A percentile compares a stretch with the other conserved stretches of the same genome.
phyloP scores from a whole-genome alignment of 2,888 invertebrate species.

The Nesidiocoris tenuis region DNA sequence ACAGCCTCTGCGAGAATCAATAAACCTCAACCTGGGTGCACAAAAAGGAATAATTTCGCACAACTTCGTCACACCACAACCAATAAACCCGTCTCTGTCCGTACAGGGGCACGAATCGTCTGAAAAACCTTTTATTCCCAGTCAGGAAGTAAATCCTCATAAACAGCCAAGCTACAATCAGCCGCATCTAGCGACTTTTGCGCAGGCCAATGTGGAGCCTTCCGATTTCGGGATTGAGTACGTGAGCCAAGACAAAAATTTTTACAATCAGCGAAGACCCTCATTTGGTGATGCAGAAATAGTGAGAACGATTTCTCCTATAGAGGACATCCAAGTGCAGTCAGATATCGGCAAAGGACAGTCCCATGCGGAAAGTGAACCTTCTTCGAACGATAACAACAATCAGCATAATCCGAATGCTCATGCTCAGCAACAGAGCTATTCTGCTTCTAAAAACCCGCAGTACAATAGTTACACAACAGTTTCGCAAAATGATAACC shows the following conservation, averaged over 20 bases:
- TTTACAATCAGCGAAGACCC: not conserved
- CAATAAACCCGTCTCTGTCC: not conserved
- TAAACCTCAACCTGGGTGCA: not conserved
- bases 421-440: not conserved
- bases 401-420: not conserved
- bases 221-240: slow-evolving; percentile 8
- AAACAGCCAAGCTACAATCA: slow-evolving; percentile 7
- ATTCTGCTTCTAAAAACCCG: not conserved
- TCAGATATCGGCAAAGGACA: slow-evolving; percentile 21
- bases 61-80: slow-evolving; percentile 13
- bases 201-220: slow-evolving; percentile 6
- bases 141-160: slow-evolving; percentile 13
- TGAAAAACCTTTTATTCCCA: slow-evolving; percentile 21
- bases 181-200: slow-evolving; percentile 12
- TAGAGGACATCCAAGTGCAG: slow-evolving; percentile 66
- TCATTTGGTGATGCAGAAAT: slow-evolving; percentile 61
- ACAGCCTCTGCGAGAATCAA: not conserved
- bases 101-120: not conserved
- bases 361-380: not conserved
- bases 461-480: not conserved
- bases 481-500: slow-evolving; percentile 9
- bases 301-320: slow-evolving; percentile 73
- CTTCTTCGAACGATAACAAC: not conserved
- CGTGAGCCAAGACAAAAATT: slow-evolving; percentile 1
- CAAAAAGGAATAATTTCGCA: not conserved